A percentile compares a stretch with the other conserved stretches of the same genome.
These are phyloP conservation scores for Metalampra italica DNA, from an alignment of 2,888 invertebrate species.

Conservation along the genomic window DNA sequence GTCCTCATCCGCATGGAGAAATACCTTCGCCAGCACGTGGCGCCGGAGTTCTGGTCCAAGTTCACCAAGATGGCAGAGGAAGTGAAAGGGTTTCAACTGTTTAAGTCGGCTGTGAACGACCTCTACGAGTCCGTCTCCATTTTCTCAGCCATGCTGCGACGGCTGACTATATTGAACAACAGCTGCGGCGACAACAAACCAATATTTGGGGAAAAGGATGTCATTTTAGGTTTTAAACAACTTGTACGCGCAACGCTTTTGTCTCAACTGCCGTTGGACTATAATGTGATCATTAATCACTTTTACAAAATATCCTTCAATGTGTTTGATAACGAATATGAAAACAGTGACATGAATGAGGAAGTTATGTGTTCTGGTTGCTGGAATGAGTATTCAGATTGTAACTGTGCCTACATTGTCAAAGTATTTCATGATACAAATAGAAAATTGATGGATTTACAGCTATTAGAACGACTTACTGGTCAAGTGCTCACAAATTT, in stretches of 20 bases:
- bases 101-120: conserved; percentile 82
- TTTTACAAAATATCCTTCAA: conserved; percentile 89
- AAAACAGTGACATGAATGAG: conserved; percentile 76
- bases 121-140: conserved; percentile 77
- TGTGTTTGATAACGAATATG: conserved; percentile 79
- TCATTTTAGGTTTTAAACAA: conserved; percentile 80
- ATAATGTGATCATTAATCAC: conserved; percentile 83
- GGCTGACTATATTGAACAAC: conserved; percentile 74
- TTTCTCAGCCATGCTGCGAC: conserved; percentile 75
- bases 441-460: conserved; percentile 85
- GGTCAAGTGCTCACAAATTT: conserved; percentile 91
- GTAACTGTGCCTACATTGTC: conserved; percentile 81
- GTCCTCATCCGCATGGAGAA: conserved; percentile 74
- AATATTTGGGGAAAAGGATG: conserved; percentile 75
- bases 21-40: conserved; percentile 78
- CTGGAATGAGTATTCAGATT: conserved; percentile 77
- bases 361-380: conserved; percentile 85
- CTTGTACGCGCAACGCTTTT: conserved; percentile 82
- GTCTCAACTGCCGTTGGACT: conserved; percentile 84
- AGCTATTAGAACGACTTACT: conserved; percentile 88
- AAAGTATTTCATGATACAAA: conserved; percentile 88
- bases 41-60: conserved; percentile 82
- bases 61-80: conserved; percentile 75
- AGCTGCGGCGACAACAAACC: conserved; percentile 60
- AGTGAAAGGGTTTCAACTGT: conserved; percentile 80